Evolutionary conservation across 2,113 vertebrate genomes (phyloP).

Genomic region (Anolis sagrei): DNA sequence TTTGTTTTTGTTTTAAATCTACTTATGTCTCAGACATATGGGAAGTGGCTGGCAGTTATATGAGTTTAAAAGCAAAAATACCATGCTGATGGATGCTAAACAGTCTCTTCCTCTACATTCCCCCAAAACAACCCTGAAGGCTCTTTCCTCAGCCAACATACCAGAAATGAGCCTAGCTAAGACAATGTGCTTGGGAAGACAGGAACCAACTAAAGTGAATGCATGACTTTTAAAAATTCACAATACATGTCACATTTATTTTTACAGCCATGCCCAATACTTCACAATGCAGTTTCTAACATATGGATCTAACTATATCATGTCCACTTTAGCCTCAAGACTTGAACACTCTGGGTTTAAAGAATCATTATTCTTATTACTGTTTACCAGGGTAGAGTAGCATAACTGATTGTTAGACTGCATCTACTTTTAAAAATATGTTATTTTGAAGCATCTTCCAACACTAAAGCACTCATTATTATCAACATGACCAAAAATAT

Average conservation of each 20-base stretch:
- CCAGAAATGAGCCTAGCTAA: too few species aligned
- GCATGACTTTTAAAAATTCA: background rate
- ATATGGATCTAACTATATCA: background rate
- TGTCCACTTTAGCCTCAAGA: background rate
- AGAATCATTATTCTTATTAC: background rate
- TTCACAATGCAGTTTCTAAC: background rate
- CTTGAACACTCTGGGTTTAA: background rate
- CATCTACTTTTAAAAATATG: background rate
- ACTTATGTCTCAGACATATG: conserved; percentile 1
- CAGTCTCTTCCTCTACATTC: too few species aligned
- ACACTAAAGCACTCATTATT: background rate
- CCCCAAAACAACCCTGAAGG: too few species aligned
- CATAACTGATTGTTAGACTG: background rate
- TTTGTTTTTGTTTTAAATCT: conserved; percentile 19
- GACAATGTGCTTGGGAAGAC: too few species aligned
- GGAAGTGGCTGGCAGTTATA: background rate
- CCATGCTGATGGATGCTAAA: too few species aligned
- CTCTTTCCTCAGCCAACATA: too few species aligned
- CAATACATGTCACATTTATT: background rate
- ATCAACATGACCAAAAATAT: background rate
- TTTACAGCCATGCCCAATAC: background rate
- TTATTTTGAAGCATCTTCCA: background rate
- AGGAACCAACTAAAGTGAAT: background rate
- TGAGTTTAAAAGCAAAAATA: too few species aligned
- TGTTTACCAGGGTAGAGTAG: background rate